Base-by-base conservation (phyloP, 2,113 vertebrate genomes). In the Eubucco bourcierii region DNA sequence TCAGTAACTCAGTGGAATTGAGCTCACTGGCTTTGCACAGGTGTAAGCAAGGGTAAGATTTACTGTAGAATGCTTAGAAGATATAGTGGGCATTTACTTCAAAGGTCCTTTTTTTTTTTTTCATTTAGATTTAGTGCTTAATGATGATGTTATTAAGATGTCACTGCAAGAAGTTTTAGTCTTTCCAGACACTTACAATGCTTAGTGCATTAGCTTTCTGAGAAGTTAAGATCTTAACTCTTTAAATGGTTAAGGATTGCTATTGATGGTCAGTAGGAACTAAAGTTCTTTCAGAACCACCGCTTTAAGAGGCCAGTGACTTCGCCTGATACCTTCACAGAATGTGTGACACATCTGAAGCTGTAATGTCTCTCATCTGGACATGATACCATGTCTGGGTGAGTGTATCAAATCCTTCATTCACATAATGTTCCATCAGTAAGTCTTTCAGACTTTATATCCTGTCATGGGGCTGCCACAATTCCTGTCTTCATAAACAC, bases 401-500 rank as follows among this genome's bases (percentile, higher is more conserved):
- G 61, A 91, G 78, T n/a, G 39, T 52, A 88, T 93, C 74, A 95
- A 91, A 93, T 88, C 72, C 88, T 90, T 90, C 80, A 93, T 96
- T 95, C 90, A 95, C 63, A 14, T 79, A 65, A 55, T 78, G 86
- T 87, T 95, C 5, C 4, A 95, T 93, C 89, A 72, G 72, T 46
- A 44, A 94, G 84, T 93, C 90, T 92, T 95, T 90, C 95, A 96
- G 93, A 94, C 83, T 97, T 95, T 92, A 94, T 93, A 94, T 83
- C 77, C 77, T 97, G 94, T 94, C 96, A 97, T 74, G 72, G 81
- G 67, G 21, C 82, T 90, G 70, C 71, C 77, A 95, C 71, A 93
- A 80, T 93, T 63, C 19, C 0, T 94, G 93, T 89, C 91, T 96
- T 97, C 94, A 96, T 88, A 95, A 95, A 87, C 67, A 80, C 13